Evolutionary conservation across 2,113 vertebrate genomes (phyloP), one percentile per base, ranked within the genome.

Genomic region (Hirundichthys speculiger): DNA sequence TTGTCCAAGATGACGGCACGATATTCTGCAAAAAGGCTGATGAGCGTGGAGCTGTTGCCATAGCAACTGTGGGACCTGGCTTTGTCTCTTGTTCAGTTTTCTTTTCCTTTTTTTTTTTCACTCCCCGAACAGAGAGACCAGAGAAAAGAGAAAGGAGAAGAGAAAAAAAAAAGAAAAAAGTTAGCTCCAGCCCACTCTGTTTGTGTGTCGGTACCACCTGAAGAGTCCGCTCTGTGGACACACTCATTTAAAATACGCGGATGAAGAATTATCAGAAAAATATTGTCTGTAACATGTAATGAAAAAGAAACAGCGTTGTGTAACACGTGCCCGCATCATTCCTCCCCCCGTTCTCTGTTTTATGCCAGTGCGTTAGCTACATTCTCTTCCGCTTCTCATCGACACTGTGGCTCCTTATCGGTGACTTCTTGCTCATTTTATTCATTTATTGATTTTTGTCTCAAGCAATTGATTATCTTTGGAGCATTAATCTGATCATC

Each of bases 61-160:
- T 90, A 73, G 90, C 68, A 89, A 92, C 90, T 72, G 86, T 73
- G 65, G 58, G 80, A 75, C 78, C 72, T 72, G 73, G 67, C 73
- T 81, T 77, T 84, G 65, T 83, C 62, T 85, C 55, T 62, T 72
- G 51, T 77, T 86, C 46, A 42, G 71, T 38, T 13, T 24, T 43
- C 42, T 71, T 59, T 51, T 24, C 63, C 70, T 48, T 50, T 25
- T 56, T 48, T n/a, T n/a, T n/a, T n/a, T n/a, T n/a, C n/a, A n/a
- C n/a, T n/a, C n/a, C n/a, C 8, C 21, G 43, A 48, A 54, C 39
- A 60, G 56, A 56, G 25, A 2, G 14, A 50, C n/a, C 3, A 34
- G 5, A 22, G 20, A 49, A 56, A 42, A 24, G 11, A 5, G 19
- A 20, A 1, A n/a, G n/a, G n/a, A n/a, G n/a, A n/a, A n/a, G n/a